Percentiles rank a stretch among this genome's conserved stretches.
Conservation (phyloP, 2,888 invertebrate species). For the Aspidiotus rigidus region DNA sequence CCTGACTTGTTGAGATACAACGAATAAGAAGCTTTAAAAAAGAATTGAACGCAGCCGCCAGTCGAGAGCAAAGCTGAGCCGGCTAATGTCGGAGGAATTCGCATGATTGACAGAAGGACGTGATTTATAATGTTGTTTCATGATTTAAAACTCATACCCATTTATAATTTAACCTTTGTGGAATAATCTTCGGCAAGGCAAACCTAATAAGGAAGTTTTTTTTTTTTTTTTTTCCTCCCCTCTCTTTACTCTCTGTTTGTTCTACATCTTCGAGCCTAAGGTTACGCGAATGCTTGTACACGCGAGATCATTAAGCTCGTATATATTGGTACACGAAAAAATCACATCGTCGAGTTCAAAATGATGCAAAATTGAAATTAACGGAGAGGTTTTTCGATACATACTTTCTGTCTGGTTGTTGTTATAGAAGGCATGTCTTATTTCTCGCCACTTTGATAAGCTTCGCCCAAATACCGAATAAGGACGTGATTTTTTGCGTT, state of each 20-base stretch:
- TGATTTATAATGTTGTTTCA: constrained; percentile 32
- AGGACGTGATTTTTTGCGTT: no score
- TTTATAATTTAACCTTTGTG: constrained; percentile 33
- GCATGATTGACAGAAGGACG: constrained; percentile 32
- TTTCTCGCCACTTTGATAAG: no score
- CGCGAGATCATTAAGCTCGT: constrained; percentile 29
- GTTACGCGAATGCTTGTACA: constrained; percentile 23
- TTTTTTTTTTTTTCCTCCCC: constrained; percentile 10
- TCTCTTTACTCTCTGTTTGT: constrained; percentile 19
- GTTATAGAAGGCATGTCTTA: no score
- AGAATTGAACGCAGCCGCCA: constrained; percentile 27
- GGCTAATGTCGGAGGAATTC: constrained; percentile 33
- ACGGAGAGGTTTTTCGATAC: constrained; percentile 8
- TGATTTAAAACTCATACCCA: constrained; percentile 29
- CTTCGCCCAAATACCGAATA: no score
- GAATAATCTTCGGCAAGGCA: constrained; percentile 26
- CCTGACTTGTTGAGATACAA: constrained; percentile 26
- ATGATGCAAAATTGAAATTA: constrained; percentile 18
- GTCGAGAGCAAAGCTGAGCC: constrained; percentile 28
- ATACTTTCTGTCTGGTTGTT: no score
- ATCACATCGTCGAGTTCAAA: constrained; percentile 1
- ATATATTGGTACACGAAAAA: constrained; percentile 20
- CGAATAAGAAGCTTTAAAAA: constrained; percentile 27
- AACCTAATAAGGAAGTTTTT: constrained; percentile 33
- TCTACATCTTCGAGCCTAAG: constrained; percentile 32